phyloP scores from a whole-genome alignment of 2,113 vertebrate genomes.

The Dascyllus trimaculatus region DNA sequence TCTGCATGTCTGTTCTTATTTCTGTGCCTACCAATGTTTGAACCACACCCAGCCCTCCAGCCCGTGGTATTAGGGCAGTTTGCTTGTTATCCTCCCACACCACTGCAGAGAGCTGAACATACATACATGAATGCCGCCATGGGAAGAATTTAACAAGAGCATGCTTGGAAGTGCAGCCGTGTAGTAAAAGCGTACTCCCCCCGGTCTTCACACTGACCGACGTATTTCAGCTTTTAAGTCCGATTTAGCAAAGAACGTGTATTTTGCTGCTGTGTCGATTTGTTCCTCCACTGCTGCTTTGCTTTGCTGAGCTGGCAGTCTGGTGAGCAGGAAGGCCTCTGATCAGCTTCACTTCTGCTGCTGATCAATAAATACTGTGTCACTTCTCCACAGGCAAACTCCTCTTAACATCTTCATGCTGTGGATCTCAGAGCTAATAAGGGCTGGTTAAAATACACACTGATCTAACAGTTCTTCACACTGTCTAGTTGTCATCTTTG shows the following conservation, averaged over 20 bases:
- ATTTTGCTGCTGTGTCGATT: constrained; percentile 10
- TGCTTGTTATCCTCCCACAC: constrained; percentile 34
- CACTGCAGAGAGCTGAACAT: constrained; percentile 36
- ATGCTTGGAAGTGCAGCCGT: background rate
- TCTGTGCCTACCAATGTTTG: constrained; percentile 20
- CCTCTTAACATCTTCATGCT: background rate
- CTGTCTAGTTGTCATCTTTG: too few relatives aligned
- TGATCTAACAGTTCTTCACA: too few relatives aligned
- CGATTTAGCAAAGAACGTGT: background rate
- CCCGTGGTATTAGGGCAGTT: constrained; percentile 18
- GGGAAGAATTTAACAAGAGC: constrained; percentile 11
- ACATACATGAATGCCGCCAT: constrained; percentile 2
- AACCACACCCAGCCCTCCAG: constrained; percentile 54
- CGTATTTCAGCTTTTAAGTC: background rate
- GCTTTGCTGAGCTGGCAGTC: constrained; percentile 55
- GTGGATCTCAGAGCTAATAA: background rate
- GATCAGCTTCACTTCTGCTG: constrained; percentile 28
- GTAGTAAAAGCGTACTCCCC: too few relatives aligned
- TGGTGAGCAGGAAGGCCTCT: constrained; percentile 29
- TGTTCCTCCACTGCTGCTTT: constrained; percentile 6
- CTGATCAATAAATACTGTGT: constrained; percentile 48
- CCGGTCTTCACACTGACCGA: background rate
- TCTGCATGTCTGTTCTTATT: constrained; percentile 36
- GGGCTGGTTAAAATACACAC: too few relatives aligned
- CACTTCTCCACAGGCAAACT: constrained; percentile 6